Percentiles rank a stretch among this genome's conserved stretches.
Conservation (phyloP, 2,113 vertebrate species). For the Sylvietta virens region DNA sequence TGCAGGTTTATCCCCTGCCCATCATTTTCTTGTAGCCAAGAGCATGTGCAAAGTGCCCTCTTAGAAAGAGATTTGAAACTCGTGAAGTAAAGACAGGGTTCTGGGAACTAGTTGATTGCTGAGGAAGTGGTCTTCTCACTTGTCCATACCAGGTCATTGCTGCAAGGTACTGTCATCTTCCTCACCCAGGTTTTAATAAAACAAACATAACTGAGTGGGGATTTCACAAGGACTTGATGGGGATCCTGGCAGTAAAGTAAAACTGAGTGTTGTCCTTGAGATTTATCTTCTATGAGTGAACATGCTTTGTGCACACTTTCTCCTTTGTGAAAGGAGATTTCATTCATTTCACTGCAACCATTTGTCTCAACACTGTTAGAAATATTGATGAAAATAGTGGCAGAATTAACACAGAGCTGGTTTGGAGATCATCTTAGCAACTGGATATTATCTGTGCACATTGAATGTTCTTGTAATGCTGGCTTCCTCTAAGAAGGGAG, state of each 20-base stretch:
- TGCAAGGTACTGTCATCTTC: not conserved
- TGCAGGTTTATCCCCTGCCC: not conserved
- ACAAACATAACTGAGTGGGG: not conserved
- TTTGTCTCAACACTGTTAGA: not conserved
- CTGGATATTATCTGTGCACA: not conserved
- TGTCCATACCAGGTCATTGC: not conserved
- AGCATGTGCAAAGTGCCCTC: not conserved
- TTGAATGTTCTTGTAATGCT: not conserved
- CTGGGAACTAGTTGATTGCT: not conserved
- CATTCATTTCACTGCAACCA: not conserved
- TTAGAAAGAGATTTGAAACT: not conserved
- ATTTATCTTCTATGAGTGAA: not conserved
- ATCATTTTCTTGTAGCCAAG: not conserved
- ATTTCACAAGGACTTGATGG: not conserved
- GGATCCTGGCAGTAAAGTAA: not conserved
- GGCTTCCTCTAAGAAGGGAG: not conserved
- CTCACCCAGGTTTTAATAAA: not conserved
- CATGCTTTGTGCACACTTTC: not conserved
- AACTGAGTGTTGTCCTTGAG: not conserved
- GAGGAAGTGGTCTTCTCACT: not conserved
- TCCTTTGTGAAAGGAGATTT: not conserved
- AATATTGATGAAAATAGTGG: not conserved
- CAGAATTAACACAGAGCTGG: not conserved
- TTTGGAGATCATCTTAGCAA: not conserved
- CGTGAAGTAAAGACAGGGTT: not conserved